Percentiles rank a stretch among this genome's conserved stretches.
Conservation (phyloP, 1,140 invertebrate genomes). For the Mylabris phalerata region DNA sequence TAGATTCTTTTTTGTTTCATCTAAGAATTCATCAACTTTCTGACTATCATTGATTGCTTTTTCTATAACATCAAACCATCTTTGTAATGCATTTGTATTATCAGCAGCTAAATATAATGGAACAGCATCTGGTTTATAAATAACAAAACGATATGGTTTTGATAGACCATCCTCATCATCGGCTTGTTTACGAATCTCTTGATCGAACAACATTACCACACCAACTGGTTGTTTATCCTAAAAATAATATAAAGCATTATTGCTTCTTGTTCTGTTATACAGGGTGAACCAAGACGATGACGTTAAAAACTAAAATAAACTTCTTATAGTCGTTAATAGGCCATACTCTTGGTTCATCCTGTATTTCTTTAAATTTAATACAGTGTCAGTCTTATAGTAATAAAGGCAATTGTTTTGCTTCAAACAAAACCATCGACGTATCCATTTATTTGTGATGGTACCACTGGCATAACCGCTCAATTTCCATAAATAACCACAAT, state of each 20-base stretch:
- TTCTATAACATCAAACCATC: slow-evolving; percentile 70
- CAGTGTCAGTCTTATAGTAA: slow-evolving; percentile 86
- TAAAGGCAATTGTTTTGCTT: slow-evolving; percentile 90
- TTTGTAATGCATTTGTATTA: slow-evolving; percentile 61
- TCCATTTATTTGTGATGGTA: slow-evolving; percentile 66
- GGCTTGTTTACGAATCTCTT: slow-evolving; percentile 60
- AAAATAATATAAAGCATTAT: slow-evolving; percentile 2
- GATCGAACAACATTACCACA: slow-evolving; percentile 78
- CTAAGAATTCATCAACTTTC: slow-evolving; percentile 63
- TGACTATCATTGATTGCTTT: slow-evolving; percentile 59
- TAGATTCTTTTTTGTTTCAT: slow-evolving; percentile 61
- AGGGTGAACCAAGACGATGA: too few species aligned
- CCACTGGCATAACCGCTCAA: slow-evolving; percentile 52
- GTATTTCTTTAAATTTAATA: slow-evolving; percentile 42
- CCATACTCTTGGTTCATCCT: neutral
- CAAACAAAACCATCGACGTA: slow-evolving; percentile 83
- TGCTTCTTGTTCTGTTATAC: too few species aligned
- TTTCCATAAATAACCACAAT: slow-evolving; percentile 74
- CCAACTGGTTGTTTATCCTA: slow-evolving; percentile 85
- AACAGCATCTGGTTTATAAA: slow-evolving; percentile 69
- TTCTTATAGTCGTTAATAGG: too few species aligned
- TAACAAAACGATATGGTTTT: slow-evolving; percentile 57
- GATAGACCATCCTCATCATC: slow-evolving; percentile 47
- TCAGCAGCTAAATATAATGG: slow-evolving; percentile 77
- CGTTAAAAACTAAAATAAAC: too few species aligned